phyloP scores from a whole-genome alignment of 1,140 invertebrate species.

The Pseudomyrmex dendroicus region DNA sequence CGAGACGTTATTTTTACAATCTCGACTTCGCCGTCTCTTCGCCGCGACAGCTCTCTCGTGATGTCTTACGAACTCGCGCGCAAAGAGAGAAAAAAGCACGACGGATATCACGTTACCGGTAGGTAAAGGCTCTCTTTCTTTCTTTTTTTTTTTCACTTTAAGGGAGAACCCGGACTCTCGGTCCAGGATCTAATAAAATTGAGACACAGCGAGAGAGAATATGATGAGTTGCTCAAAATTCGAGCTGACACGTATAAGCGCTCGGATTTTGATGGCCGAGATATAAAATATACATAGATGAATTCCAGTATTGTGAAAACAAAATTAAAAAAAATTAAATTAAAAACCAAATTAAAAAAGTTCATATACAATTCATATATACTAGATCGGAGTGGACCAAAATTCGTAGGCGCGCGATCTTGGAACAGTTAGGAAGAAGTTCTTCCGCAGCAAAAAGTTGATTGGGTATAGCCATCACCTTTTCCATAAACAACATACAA shows the following conservation, averaged over 20 bases:
- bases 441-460: neutral
- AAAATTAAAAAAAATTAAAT: neutral
- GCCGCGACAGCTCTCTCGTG: slow-evolving; percentile 48
- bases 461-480: neutral
- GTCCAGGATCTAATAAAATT: slow-evolving; percentile 80
- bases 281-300: slow-evolving; percentile 9
- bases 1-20: slow-evolving; percentile 71
- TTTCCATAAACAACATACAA: neutral
- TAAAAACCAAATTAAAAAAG: too few species aligned
- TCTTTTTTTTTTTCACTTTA: slow-evolving; percentile 35
- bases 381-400: neutral
- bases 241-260: slow-evolving; percentile 12
- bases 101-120: slow-evolving; percentile 81
- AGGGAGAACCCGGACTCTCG: neutral
- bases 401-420: neutral
- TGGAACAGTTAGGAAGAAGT: neutral
- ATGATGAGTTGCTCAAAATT: slow-evolving; percentile 69
- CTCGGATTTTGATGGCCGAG: slow-evolving; percentile 20
- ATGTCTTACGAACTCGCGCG: slow-evolving; percentile 58
- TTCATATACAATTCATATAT: too few species aligned
- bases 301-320: neutral
- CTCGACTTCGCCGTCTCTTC: slow-evolving; percentile 55
- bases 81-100: slow-evolving; percentile 63
- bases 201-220: slow-evolving; percentile 77
- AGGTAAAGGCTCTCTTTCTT: slow-evolving; percentile 73